Evolutionary conservation across 2,113 vertebrate genomes (phyloP), one percentile per base, ranked within the genome.

Genomic region (Bujurquina vittata): DNA sequence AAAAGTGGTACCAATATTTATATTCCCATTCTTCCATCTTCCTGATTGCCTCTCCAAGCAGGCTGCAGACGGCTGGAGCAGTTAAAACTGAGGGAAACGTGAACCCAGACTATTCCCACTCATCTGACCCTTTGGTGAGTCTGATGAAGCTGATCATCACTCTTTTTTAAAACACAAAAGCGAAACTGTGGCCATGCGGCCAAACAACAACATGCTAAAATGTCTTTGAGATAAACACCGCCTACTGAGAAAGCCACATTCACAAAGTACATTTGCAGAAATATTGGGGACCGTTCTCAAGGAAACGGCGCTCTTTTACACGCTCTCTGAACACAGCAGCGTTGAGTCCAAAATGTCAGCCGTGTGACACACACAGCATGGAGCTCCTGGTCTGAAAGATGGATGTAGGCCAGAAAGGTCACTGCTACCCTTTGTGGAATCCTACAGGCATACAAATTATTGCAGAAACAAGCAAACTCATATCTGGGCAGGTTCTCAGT

Each of bases 401-500:
- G 35, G 0, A 10, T 23, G 62, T 10, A 9, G 35, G 43, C 62
- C 35, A 0, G 35, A 65, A 65, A 65, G 62, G 12, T 65, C 35
- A 43, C 35, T 17, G 62, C 23, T 4, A n/a, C 1, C 1, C 35
- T 2, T 3, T 0, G 12, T 35, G 43, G 62, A 65, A 17, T 17
- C 43, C 37, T 65, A 23, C 35, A 43, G 61, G 22, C 35, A 43
- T 31, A 5, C 31, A 5, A 31, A 5, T 31, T 4, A 31, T 5
- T 31, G 31, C 31, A 31, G 31, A 31, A 31, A 31, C 31, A 31
- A 31, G 4, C 31, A 6, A 31, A 5, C 31, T 31, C 5, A 31
- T 31, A 5, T 31, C 4, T 31, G 31, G 5, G 31, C 5, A 31
- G 31, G 31, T 31, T 31, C 31, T 6, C 4, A 31, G 29, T 31